Base-by-base conservation (phyloP, 2,113 vertebrate species). In the Apaloderma vittatum region DNA sequence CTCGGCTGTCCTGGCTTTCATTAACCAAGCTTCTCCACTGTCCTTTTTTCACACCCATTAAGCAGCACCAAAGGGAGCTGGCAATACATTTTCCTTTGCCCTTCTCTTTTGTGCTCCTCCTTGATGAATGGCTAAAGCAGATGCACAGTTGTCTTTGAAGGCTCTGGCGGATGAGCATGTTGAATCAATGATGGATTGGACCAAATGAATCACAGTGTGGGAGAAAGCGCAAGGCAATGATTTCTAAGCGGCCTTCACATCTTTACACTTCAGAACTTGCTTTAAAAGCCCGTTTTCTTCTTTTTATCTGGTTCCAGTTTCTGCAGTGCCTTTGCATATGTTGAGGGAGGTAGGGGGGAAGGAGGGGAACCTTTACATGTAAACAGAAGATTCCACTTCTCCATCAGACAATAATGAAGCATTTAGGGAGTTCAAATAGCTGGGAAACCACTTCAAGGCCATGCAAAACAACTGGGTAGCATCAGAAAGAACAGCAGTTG, bases 141-240 rank as follows among this genome's bases (percentile, higher is more conserved):
- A 99, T 99, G 99, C 98, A 97, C 98, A 94, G 97, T 98, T 98
- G 98, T 98, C 99, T 99, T 99, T 99, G 99, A 99, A 99, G 98
- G 98, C 97, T 98, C 98, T 98, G 98, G 98, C 77, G 95, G 98
- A 99, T 72, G 98, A 98, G 99, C 98, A 98, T 99, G 99, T 99
- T 99, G 97, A 99, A 99, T 99, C 96, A 96, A 97, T 98, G 97
- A 97, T 96, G 98, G 98, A 98, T 97, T 97, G 97, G 97, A 97
- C 97, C 97, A 98, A 98, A 98, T 98, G 97, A 98, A 98, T 97
- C 96, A 94, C 98, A 98, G 98, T 96, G 92, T 95, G 90, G 97
- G 97, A 95, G 97, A 98, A 97, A 98, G 97, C 94, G 5, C 34
- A 95, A 95, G 91, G 96, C 94, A 86, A 70, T 73, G 83, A 86